Percentiles rank a stretch among this genome's conserved stretches.
phyloP scores from a whole-genome alignment of 2,797 vertebrate species.

The Taenioides sp. region DNA sequence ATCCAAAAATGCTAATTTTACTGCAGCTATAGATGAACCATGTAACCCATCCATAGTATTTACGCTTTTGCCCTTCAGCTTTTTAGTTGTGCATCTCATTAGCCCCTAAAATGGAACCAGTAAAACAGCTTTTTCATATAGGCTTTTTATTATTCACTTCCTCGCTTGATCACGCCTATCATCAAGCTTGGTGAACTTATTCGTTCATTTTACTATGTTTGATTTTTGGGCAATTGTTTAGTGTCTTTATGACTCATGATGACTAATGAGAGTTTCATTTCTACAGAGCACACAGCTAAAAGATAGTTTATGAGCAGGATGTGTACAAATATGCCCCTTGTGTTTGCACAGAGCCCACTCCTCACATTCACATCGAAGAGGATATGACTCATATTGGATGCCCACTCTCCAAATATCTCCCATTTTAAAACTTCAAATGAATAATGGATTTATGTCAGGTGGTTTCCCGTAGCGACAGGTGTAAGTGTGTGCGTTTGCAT shows the following conservation, averaged over 20 bases:
- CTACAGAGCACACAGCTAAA: neutral
- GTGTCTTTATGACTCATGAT: neutral
- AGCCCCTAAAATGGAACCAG: neutral
- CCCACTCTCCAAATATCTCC: slow-evolving; percentile 18
- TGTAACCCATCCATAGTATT: neutral
- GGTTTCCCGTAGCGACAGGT: slow-evolving; percentile 47
- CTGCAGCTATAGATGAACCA: neutral
- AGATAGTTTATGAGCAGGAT: neutral
- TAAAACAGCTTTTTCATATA: neutral
- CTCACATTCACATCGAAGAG: neutral
- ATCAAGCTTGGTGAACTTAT: neutral
- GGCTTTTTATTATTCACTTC: slow-evolving; percentile 5
- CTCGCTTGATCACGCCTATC: neutral
- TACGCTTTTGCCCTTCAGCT: slow-evolving; percentile 1
- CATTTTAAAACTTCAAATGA: slow-evolving; percentile 25
- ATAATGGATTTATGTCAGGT: slow-evolving; percentile 44
- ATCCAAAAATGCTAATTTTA: neutral
- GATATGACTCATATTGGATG: slow-evolving; percentile 4
- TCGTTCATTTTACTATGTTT: slow-evolving; percentile 1
- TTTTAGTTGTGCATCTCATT: neutral
- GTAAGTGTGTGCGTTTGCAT: slow-evolving; percentile 45
- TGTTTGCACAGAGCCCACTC: slow-evolving; percentile 13
- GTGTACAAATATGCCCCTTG: neutral
- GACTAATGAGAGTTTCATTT: slow-evolving; percentile 6
- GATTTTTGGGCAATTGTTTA: neutral